phyloP scores from a whole-genome alignment of 2,888 invertebrate species.

The Cosmia pyralina region DNA sequence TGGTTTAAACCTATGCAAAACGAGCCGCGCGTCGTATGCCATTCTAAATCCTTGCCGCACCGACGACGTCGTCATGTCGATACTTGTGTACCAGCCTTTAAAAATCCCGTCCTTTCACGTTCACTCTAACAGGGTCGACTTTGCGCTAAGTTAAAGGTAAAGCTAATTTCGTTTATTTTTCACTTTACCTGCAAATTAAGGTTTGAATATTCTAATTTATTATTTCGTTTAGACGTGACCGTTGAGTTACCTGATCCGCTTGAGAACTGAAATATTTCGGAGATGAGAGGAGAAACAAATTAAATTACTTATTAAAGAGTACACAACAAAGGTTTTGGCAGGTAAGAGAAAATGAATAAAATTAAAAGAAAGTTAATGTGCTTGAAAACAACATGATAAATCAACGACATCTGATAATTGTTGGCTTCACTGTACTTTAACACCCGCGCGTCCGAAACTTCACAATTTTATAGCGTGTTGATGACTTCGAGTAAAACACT shows the following conservation, averaged over 20 bases:
- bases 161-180: conserved; percentile 81
- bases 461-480: no score
- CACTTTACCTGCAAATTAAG: conserved; percentile 74
- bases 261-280: conserved; percentile 37
- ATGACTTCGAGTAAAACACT: no score
- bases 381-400: background rate
- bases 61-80: conserved; percentile 10
- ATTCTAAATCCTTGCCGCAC: conserved; percentile 41
- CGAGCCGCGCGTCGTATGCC: conserved; percentile 46
- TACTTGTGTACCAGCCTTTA: conserved; percentile 61
- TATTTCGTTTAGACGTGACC: conserved; percentile 67
- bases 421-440: no score
- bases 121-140: conserved; percentile 64
- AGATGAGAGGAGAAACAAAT: conserved; percentile 52
- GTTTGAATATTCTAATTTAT: conserved; percentile 74
- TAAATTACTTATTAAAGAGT: conserved; percentile 53
- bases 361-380: conserved; percentile 30
- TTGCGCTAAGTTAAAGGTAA: conserved; percentile 67
- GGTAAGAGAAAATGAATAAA: conserved; percentile 16
- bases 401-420: no score
- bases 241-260: conserved; percentile 53
- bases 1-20: conserved; percentile 64
- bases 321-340: conserved; percentile 41
- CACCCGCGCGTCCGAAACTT: no score
- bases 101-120: conserved; percentile 58